Conservation (phyloP, 1,140 invertebrate species). For the Mycetomoellerius zeteki region DNA sequence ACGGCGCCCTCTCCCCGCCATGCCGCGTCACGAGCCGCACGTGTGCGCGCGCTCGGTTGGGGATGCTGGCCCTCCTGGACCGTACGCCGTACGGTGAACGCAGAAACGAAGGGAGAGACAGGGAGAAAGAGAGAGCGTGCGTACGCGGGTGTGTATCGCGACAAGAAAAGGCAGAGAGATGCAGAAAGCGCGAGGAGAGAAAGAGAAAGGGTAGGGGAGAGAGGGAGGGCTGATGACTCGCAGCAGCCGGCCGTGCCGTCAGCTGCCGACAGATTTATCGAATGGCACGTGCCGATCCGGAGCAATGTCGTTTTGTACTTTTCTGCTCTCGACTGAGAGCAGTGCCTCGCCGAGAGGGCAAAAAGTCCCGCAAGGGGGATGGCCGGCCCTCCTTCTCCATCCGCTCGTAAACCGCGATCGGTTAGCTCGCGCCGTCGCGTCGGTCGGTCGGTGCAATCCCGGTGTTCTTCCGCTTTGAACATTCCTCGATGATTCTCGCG, state of each 20-base stretch:
- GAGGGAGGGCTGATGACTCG: conserved; percentile 74
- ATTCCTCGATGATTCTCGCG: conserved; percentile 53
- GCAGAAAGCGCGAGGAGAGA: conserved; percentile 21
- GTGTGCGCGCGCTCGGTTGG: conserved; percentile 76
- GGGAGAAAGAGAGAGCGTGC: not conserved
- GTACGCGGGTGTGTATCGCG: conserved; percentile 27
- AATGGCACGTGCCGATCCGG: conserved; percentile 86
- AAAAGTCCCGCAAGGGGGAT: conserved; percentile 68
- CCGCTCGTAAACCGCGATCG: conserved; percentile 42
- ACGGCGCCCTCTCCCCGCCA: conserved; percentile 8
- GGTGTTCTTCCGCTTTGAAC: conserved; percentile 52
- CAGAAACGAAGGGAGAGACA: not conserved
- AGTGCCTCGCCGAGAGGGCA: conserved; percentile 72
- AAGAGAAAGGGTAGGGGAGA: conserved; percentile 3
- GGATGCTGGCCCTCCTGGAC: conserved; percentile 82
- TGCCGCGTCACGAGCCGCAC: conserved; percentile 67
- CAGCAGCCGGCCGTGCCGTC: conserved; percentile 84
- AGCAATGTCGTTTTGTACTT: conserved; percentile 82
- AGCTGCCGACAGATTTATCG: conserved; percentile 88
- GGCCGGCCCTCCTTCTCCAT: not conserved
- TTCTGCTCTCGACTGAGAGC: conserved; percentile 73
- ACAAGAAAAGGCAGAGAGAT: not conserved
- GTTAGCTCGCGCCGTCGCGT: conserved; percentile 6
- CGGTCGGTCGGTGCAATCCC: not conserved
- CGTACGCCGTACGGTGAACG: conserved; percentile 62